A percentile compares a stretch with the other conserved stretches of the same genome.
Conservation (phyloP, 2,797 vertebrate species). For the Aulostomus chinensis region DNA sequence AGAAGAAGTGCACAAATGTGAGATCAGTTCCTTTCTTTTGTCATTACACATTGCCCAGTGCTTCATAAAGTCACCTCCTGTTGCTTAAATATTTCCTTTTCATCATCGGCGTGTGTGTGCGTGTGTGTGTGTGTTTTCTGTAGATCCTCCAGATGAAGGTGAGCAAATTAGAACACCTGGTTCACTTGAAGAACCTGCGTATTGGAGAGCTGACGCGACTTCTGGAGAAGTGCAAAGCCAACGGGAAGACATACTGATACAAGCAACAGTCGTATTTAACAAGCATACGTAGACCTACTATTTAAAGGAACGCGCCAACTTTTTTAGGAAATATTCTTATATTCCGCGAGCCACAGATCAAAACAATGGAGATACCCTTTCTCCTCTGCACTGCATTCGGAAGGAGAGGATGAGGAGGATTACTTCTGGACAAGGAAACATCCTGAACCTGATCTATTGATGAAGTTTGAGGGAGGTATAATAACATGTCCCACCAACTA, state of each 20-base stretch:
- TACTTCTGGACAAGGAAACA: no score
- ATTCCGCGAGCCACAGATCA: no score
- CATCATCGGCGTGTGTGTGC: slow-evolving; percentile 3
- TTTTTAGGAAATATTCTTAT: no score
- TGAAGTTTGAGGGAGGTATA: no score
- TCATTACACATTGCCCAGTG: background rate
- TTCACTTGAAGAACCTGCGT: slow-evolving; percentile 82
- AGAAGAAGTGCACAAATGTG: slow-evolving; percentile 14
- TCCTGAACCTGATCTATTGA: no score
- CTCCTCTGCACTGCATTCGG: no score
- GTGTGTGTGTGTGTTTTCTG: slow-evolving; percentile 17
- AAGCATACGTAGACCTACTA: background rate
- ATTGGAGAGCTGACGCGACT: slow-evolving; percentile 75
- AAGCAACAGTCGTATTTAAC: slow-evolving; percentile 2
- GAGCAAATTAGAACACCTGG: slow-evolving; percentile 78
- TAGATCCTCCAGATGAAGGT: slow-evolving; percentile 87
- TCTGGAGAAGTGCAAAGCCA: slow-evolving; percentile 67
- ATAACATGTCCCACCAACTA: no score
- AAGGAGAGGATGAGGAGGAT: no score
- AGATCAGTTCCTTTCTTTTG: slow-evolving; percentile 15
- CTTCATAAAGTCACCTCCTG: background rate
- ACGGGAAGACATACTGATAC: slow-evolving; percentile 47
- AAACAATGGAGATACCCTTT: no score
- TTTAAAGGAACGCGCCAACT: no score
- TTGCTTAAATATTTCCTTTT: slow-evolving; percentile 4